Conservation (phyloP, 1,140 invertebrate genomes). For the Cherax destructor region DNA sequence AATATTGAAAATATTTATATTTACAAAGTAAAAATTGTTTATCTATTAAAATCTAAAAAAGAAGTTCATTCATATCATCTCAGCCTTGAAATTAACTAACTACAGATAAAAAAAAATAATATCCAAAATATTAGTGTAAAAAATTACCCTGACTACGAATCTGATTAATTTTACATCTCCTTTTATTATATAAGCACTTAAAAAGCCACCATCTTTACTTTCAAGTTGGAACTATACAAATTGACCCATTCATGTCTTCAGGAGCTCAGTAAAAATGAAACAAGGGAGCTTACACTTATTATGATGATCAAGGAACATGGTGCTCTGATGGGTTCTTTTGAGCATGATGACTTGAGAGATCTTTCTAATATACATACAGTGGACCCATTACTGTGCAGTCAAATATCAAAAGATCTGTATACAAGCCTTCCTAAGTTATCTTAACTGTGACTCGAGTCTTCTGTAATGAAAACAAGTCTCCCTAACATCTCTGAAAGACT, state of each 20-base stretch:
- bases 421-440: background rate
- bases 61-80: background rate
- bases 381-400: conserved; percentile 7
- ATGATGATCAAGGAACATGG: too few species aligned
- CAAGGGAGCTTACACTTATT: too few species aligned
- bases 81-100: background rate
- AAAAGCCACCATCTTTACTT: conserved; percentile 2
- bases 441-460: background rate
- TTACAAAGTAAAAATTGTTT: too few species aligned
- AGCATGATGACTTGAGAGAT: background rate
- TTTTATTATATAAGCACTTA: conserved; percentile 19
- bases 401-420: background rate
- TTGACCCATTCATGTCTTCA: background rate
- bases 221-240: background rate
- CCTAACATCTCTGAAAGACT: background rate
- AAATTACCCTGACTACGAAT: conserved; percentile 32
- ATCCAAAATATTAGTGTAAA: conserved; percentile 8
- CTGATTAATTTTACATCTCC: conserved; percentile 1
- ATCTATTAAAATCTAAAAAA: too few species aligned
- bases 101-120: conserved; percentile 3
- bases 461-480: background rate
- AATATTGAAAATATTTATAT: too few species aligned
- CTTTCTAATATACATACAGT: background rate
- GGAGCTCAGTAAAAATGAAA: background rate
- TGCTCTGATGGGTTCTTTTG: too few species aligned